Conservation (phyloP, 2,888 invertebrate species). For the Thysanoteuthis rhombus region DNA sequence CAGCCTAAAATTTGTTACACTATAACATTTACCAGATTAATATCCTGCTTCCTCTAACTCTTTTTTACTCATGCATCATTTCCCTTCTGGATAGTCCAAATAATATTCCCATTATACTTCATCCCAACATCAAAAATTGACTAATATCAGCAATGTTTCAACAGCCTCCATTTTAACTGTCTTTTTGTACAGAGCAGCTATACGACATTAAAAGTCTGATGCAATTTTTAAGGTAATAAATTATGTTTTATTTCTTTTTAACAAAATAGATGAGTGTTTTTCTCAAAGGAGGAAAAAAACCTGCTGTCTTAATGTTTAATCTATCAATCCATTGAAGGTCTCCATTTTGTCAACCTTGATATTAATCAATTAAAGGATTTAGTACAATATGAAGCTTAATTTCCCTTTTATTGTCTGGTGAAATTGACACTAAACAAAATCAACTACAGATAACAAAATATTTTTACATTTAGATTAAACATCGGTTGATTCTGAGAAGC, state of each 20-base stretch:
- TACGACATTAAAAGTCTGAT: background rate
- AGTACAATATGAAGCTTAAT: background rate
- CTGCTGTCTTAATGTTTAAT: background rate
- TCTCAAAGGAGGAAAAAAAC: background rate
- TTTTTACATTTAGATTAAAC: background rate
- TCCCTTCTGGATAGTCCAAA: background rate
- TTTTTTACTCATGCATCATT: background rate
- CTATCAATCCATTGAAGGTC: background rate
- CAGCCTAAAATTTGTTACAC: too few relatives aligned
- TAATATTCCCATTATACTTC: background rate
- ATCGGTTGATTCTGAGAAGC: background rate
- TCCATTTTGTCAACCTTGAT: background rate
- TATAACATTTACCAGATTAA: background rate
- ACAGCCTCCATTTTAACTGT: background rate
- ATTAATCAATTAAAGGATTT: background rate
- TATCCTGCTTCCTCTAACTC: background rate
- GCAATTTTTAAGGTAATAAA: background rate
- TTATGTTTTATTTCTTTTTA: background rate
- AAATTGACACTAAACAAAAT: background rate
- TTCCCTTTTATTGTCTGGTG: background rate
- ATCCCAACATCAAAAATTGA: background rate
- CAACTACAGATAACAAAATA: background rate
- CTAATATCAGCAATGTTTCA: too few relatives aligned
- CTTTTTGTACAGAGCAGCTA: background rate
- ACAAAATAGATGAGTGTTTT: background rate